Evolutionary conservation across 2,113 vertebrate genomes (phyloP).

Genomic region (Atlantisia rogersi): DNA sequence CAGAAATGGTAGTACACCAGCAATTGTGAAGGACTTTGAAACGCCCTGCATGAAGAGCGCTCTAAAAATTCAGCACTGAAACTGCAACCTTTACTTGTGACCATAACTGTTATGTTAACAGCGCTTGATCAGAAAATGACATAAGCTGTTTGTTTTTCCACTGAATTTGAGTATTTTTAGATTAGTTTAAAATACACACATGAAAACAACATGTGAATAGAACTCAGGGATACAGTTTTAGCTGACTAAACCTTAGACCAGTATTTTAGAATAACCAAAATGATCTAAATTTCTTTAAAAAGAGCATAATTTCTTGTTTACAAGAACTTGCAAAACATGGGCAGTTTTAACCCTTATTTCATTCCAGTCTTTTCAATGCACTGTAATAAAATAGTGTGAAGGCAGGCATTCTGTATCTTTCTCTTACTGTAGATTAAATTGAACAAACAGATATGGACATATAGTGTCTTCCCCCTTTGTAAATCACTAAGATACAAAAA

Average conservation of each 20-base stretch:
- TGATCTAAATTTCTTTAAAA: not conserved
- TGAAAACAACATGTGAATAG: not conserved
- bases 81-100: not conserved
- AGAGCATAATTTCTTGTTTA: not conserved
- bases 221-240: not conserved
- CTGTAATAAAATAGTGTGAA: not conserved
- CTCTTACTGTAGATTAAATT: not conserved
- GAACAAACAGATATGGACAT: not conserved
- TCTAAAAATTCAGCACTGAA: constrained; percentile 37
- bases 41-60: not conserved
- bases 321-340: not conserved
- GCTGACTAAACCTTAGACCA: not conserved
- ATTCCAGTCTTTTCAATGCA: not conserved
- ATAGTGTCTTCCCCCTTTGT: not conserved
- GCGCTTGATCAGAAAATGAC: not conserved
- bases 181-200: constrained; percentile 3
- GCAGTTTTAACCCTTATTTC: not conserved
- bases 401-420: not conserved
- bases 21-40: not conserved
- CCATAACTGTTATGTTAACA: not conserved
- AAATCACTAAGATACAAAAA: not conserved
- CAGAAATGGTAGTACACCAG: not conserved
- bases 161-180: constrained; percentile 44
- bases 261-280: not conserved
- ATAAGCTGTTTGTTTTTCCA: constrained; percentile 44